Evolutionary conservation across 2,797 vertebrate genomes (phyloP), one percentile per base, ranked within the genome.

Genomic region (Myotis daubentonii): DNA sequence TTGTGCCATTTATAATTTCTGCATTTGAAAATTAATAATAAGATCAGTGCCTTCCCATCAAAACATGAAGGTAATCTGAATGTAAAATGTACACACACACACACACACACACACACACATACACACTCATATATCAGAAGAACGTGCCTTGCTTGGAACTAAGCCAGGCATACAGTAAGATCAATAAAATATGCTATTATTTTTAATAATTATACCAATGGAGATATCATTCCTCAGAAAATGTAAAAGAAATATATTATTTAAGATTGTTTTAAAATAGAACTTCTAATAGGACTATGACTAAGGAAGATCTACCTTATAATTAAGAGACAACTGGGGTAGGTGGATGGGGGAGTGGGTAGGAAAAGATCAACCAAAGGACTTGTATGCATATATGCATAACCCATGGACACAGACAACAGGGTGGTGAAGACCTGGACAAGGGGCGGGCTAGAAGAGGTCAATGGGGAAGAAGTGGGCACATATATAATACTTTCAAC

Each of bases 201-300:
- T 47, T 57, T 90, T 12, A 25, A 12, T 74, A 47, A 44, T 87
- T 85, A 17, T 22, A 83, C 5, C 28, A 86, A 82, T 2, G 10
- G 28, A 66, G n/a, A 0, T 41, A 75, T 49, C 87, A 65, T 19
- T 44, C 2, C 28, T 76, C 20, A 86, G 36, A 71, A 1, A 88
- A 75, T 71, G 10, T 65, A 87, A 76, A 82, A 72, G 16, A 55
- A 30, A 47, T 33, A 87, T 11, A 41, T 41, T 87, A 4, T 28
- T 80, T 83, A 89, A 86, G 12, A 72, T 93, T 51, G 11, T 5
- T 80, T 80, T 75, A 76, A 95, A 95, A 65, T 33, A 79, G 70
- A 71, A 86, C 3, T 38, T 82, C 8, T 74, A 2, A 86, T 47
- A 49, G 82, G 13, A 30, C 9, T 78, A 13, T 71, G 55, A 20